Conservation (phyloP, 2,797 vertebrate species). For the Pristis pectinata region DNA sequence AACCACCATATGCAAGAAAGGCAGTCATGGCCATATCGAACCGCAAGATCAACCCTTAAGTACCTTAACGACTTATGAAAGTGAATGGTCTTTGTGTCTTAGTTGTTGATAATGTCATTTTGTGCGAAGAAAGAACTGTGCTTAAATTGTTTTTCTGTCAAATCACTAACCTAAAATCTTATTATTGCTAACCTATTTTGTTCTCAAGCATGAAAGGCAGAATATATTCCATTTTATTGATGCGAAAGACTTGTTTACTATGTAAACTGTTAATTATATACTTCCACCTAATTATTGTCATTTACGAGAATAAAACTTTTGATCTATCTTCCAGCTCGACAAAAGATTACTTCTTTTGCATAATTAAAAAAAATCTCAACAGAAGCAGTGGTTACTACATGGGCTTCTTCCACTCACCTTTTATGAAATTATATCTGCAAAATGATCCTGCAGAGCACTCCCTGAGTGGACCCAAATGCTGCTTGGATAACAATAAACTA, state of each 20-base stretch:
- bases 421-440: neutral
- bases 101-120: conserved; percentile 6
- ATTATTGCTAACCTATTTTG: conserved; percentile 7
- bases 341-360: neutral
- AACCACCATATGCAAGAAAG: neutral
- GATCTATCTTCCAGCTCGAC: neutral
- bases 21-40: neutral
- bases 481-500: too few relatives aligned
- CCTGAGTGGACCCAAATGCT: neutral
- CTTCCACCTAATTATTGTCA: neutral
- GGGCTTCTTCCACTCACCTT: neutral
- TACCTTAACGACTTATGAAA: neutral
- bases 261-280: neutral
- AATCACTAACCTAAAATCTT: conserved; percentile 6
- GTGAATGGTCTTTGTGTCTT: neutral
- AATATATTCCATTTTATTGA: neutral
- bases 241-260: neutral
- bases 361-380: neutral
- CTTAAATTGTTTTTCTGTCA: conserved; percentile 25
- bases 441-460: neutral
- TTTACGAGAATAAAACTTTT: neutral
- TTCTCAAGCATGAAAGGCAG: conserved; percentile 20
- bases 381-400: neutral
- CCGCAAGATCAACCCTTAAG: neutral
- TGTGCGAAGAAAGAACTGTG: neutral